Conservation (phyloP, 2,113 vertebrate species). For the Megalops atlanticus region DNA sequence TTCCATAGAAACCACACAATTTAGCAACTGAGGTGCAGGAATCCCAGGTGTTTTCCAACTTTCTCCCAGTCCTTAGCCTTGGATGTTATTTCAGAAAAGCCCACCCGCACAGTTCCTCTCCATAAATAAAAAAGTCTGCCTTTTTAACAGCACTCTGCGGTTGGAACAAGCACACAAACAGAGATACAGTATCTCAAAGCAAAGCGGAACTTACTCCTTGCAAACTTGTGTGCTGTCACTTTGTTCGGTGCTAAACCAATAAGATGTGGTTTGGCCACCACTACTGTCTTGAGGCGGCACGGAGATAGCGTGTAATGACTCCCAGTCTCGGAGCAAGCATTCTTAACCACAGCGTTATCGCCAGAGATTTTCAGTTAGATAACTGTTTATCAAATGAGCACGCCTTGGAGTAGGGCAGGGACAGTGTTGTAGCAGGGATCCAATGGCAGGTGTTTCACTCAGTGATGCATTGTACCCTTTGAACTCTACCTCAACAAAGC, state of each 20-base stretch:
- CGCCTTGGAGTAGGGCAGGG: constrained; percentile 9
- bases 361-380: constrained; percentile 75
- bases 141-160: constrained; percentile 57
- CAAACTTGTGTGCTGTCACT: constrained; percentile 63
- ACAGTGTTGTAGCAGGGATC: constrained; percentile 23
- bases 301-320: constrained; percentile 48
- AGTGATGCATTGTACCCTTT: constrained; percentile 29
- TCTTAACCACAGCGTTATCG: constrained; percentile 54
- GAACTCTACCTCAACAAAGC: constrained; percentile 46
- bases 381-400: constrained; percentile 31
- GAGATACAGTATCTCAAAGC: constrained; percentile 55
- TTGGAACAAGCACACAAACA: constrained; percentile 55
- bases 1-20: too few relatives aligned
- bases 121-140: constrained; percentile 45
- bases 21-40: too few relatives aligned
- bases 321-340: constrained; percentile 41
- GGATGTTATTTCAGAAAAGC: too few relatives aligned
- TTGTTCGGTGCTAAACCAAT: constrained; percentile 65
- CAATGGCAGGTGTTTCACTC: constrained; percentile 52
- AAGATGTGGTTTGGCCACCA: constrained; percentile 57
- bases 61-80: too few relatives aligned
- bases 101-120: too few relatives aligned
- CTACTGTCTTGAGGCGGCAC: constrained; percentile 38
- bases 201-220: constrained; percentile 58
- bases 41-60: too few relatives aligned